Conservation (phyloP, 2,797 vertebrate genomes). For the Craterocephalus amniculus region DNA sequence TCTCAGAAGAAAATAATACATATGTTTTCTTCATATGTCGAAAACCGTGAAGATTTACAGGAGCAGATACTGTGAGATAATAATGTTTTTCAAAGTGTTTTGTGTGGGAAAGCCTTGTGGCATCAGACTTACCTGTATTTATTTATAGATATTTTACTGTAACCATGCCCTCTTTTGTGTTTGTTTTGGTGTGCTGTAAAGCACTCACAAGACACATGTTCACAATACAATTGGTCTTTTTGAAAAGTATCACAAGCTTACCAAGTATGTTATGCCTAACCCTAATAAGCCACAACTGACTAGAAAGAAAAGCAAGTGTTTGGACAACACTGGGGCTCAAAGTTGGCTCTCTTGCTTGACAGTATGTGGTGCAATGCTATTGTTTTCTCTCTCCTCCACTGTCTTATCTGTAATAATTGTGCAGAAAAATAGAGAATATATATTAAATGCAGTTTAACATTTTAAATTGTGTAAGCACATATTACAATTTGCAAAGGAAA, state of each 20-base stretch:
- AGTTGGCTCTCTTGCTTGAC: too few relatives aligned
- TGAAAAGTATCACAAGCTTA: too few relatives aligned
- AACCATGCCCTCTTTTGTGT: background rate
- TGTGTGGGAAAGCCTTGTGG: background rate
- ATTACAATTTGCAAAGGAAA: background rate
- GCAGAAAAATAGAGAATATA: too few relatives aligned
- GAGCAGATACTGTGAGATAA: background rate
- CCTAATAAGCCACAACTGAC: too few relatives aligned
- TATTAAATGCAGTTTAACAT: background rate
- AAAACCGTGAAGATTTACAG: background rate
- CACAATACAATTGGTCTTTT: too few relatives aligned
- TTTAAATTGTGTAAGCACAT: background rate
- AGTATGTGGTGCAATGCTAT: background rate
- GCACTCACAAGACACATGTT: too few relatives aligned
- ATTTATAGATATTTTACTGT: background rate
- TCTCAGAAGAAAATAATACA: background rate
- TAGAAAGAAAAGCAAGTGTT: too few relatives aligned
- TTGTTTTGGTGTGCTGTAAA: too few relatives aligned
- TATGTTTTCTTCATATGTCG: background rate
- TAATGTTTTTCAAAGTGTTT: background rate
- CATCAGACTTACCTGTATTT: background rate
- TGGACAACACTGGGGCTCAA: too few relatives aligned
- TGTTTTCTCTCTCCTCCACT: background rate
- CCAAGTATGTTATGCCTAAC: too few relatives aligned
- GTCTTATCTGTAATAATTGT: too few relatives aligned